Evolutionary conservation across 2,113 vertebrate genomes (phyloP).

Genomic region (Apodemus speciosus): DNA sequence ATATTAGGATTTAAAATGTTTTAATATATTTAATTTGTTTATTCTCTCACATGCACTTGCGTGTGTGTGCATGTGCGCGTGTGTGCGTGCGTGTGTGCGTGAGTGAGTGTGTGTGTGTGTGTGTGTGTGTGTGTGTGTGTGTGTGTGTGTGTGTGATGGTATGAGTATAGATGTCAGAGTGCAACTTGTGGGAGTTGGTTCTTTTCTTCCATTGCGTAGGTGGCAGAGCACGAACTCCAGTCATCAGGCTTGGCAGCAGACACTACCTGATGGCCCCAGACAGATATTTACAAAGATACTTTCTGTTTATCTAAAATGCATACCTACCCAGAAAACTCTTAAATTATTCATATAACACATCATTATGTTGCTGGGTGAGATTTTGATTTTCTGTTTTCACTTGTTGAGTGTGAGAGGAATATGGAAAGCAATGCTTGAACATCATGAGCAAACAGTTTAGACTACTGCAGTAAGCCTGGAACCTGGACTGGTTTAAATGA

Average conservation of each 20-base stretch:
- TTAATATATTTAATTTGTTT: not conserved
- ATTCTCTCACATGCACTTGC: not conserved
- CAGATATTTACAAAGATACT: not conserved
- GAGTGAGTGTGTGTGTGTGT: not conserved
- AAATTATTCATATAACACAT: conserved; percentile 29
- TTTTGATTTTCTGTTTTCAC: conserved; percentile 42
- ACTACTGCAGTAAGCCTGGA: not conserved
- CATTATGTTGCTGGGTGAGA: not conserved
- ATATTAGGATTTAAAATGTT: not conserved
- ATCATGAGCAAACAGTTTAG: not conserved
- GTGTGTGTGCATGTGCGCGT: no score
- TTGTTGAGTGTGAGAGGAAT: not conserved
- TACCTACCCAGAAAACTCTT: not conserved
- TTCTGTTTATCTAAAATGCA: not conserved
- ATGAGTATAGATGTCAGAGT: not conserved
- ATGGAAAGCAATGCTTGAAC: not conserved
- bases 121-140: not conserved
- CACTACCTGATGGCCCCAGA: not conserved
- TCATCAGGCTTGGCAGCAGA: not conserved
- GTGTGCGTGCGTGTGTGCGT: not conserved
- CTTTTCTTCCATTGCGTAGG: not conserved
- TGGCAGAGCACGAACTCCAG: not conserved
- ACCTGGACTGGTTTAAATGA: conserved; percentile 13
- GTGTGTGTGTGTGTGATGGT: no score
- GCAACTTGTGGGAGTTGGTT: not conserved